Evolutionary conservation across 2,797 vertebrate genomes (phyloP).

Genomic region (Clarias fuscus): DNA sequence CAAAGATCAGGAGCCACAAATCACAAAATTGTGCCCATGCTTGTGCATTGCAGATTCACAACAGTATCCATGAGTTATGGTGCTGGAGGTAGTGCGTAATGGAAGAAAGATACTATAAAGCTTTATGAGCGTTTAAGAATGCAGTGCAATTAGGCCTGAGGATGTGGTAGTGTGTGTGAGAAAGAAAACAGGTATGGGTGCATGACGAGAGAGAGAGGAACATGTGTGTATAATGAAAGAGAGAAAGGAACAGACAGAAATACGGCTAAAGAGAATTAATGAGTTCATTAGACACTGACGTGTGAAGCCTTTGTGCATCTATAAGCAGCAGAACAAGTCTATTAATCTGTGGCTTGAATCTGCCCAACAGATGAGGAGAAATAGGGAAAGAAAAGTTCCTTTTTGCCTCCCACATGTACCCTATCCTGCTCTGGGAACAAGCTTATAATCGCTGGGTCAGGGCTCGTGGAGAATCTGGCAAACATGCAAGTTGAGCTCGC

Average conservation of each 20-base stretch:
- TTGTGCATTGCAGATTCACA: background rate
- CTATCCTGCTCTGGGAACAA: background rate
- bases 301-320: background rate
- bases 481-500: background rate
- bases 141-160: background rate
- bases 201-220: background rate
- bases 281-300: slow-evolving; percentile 38
- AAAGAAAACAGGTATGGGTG: background rate
- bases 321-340: slow-evolving; percentile 25
- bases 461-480: background rate
- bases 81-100: background rate
- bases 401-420: background rate
- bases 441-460: background rate
- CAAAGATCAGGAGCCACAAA: background rate
- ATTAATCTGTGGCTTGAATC: slow-evolving; percentile 28
- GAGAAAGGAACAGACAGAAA: slow-evolving; percentile 11
- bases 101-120: slow-evolving; percentile 9
- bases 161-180: background rate
- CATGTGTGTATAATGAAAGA: too few relatives aligned
- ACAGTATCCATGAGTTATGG: background rate
- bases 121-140: slow-evolving; percentile 24
- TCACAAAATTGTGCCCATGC: background rate
- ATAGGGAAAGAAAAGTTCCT: slow-evolving; percentile 3
- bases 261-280: background rate
- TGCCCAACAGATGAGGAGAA: slow-evolving; percentile 52